Evolutionary conservation across 2,888 invertebrate genomes (phyloP), one percentile per base, ranked within the genome.

Genomic region (Epirrita christyi): DNA sequence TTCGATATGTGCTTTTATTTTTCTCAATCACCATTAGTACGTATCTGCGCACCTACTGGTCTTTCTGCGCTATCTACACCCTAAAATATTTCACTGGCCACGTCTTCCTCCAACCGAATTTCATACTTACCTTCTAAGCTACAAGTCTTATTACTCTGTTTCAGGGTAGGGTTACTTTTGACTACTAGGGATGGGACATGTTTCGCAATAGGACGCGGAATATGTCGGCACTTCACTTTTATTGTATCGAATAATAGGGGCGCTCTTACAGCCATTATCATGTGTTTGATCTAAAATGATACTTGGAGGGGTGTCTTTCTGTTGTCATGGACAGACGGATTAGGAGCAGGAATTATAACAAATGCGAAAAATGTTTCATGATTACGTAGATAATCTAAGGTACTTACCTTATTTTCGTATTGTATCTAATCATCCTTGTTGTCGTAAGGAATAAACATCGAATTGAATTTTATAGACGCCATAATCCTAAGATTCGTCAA

Each of bases 231-330:
- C 91, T 92, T 92, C 88, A 88, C 85, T 92, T 92, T 92, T 91
- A 92, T 92, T 92, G 91, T 92, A 91, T 89, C 89, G 85, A 92
- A 92, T 91, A 91, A 91, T 92, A 91, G 90, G 91, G 91, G 92
- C 85, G 85, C 90, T 90, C 91, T 91, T 89, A 89, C 85, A 82
- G 85, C 86, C 76, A 88, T 92, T 91, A 92, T 92, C 92, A 88
- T 89, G 92, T 92, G 92, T 92, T 89, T 90, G 89, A 92, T 92
- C 91, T 92, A 88, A 90, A 92, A 90, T 87, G 91, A 90, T 90
- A 90, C 90, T 90, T 83, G 82, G 76, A 72, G 71, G 76, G 77
- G 71, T 76, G 72, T 71, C 78, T 81, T 52, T 80, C 77, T 79
- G 73, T 75, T 74, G 72, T 71, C 66, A 57, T 67, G 64, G 57